These are phyloP conservation scores for Uria lomvia DNA, from an alignment of 2,113 vertebrate species.

Conservation along the genomic window DNA sequence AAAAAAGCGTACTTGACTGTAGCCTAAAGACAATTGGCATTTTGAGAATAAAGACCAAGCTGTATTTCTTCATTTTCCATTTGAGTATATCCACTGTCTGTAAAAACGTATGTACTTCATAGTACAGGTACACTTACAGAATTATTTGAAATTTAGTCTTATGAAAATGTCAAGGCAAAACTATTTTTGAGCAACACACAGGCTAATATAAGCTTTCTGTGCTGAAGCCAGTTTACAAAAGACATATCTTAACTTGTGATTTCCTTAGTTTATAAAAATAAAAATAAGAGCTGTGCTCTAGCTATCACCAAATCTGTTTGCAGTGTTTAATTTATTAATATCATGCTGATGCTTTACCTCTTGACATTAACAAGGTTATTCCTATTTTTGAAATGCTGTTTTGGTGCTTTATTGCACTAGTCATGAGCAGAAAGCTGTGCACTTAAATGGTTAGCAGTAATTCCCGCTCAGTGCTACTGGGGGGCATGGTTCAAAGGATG, in stretches of 20 bases:
- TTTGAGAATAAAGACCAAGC: background rate
- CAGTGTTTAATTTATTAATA: background rate
- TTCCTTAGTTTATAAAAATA: constrained; percentile 22
- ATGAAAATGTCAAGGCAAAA: background rate
- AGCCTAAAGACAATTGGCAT: background rate
- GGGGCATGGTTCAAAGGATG: background rate
- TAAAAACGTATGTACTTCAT: background rate
- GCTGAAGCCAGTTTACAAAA: background rate
- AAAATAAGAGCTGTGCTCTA: constrained; percentile 3
- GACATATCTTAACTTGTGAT: background rate
- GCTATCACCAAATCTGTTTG: background rate
- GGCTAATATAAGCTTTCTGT: background rate
- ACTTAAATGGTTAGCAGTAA: background rate
- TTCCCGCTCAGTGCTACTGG: background rate
- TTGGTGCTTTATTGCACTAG: background rate
- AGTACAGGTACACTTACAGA: background rate
- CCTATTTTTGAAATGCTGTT: background rate
- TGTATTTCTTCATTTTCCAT: background rate
- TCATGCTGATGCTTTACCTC: background rate
- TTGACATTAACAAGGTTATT: background rate
- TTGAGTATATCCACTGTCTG: background rate
- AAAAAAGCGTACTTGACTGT: accelerated
- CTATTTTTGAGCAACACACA: background rate
- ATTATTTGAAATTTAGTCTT: background rate
- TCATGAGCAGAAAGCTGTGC: background rate